These are phyloP conservation scores for Thecophora atra DNA, from an alignment of 2,888 invertebrate species.

Conservation along the genomic window DNA sequence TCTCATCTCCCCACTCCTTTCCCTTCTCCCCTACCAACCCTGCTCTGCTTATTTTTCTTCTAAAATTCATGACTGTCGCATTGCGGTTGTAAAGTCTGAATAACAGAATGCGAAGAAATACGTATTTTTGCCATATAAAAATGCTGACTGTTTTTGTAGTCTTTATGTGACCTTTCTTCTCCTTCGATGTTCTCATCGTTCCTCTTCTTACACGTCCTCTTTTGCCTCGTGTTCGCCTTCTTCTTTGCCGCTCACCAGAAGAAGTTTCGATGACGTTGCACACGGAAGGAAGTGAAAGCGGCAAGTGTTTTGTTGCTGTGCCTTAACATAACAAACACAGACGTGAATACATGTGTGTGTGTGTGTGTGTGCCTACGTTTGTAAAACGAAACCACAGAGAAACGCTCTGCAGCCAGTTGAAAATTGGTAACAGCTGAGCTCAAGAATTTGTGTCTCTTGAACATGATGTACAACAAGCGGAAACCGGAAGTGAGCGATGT, in stretches of 20 bases:
- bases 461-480: constrained; percentile 49
- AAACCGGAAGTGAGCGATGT: constrained; percentile 44
- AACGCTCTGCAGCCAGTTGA: background rate
- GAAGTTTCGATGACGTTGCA: constrained; percentile 16
- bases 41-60: background rate
- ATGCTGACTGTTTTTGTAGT: constrained; percentile 3
- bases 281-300: background rate
- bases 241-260: background rate
- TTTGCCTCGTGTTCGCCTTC: background rate
- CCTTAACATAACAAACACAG: too few species aligned
- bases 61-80: constrained; percentile 44
- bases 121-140: constrained; percentile 6
- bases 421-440: constrained; percentile 49
- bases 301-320: too few species aligned
- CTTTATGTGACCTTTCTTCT: background rate
- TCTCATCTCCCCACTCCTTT: background rate
- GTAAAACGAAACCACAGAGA: constrained; percentile 6
- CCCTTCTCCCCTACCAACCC: background rate
- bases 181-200: background rate
- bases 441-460: constrained; percentile 47
- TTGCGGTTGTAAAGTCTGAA: constrained; percentile 49
- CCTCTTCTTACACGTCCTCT: background rate
- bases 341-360: background rate
- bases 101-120: background rate
- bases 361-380: background rate